phyloP scores from a whole-genome alignment of 1,140 invertebrate genomes.

The Microplitis demolitor region DNA sequence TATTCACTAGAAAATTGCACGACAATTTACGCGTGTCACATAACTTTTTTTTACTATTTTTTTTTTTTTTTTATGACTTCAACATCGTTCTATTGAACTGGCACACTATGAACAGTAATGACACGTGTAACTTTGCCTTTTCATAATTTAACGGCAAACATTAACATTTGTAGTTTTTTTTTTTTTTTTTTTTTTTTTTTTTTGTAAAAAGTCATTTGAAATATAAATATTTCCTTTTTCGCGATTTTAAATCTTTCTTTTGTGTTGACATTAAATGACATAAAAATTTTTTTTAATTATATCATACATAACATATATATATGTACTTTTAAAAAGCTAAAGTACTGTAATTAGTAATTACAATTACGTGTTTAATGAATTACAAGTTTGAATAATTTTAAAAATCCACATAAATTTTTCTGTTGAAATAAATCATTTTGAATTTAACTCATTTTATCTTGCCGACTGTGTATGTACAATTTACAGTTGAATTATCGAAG shows the following conservation, averaged over 20 bases:
- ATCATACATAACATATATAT: too few relatives aligned
- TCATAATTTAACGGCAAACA: not conserved
- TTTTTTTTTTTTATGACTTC: not conserved
- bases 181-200: not conserved
- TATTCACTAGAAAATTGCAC: not conserved
- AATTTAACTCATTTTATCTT: slow-evolving; percentile 10
- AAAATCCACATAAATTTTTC: not conserved
- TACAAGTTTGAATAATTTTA: not conserved
- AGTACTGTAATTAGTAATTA: too few relatives aligned
- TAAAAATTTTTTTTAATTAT: too few relatives aligned
- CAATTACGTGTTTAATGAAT: not conserved
- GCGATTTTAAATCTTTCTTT: not conserved
- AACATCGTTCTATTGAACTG: not conserved
- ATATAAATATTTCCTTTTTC: not conserved
- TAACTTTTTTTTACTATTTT: not conserved
- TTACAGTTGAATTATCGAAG: slow-evolving; percentile 1
- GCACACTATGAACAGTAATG: not conserved
- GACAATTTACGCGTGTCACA: too few relatives aligned
- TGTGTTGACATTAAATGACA: too few relatives aligned
- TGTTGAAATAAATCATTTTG: not conserved
- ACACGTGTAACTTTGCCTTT: not conserved
- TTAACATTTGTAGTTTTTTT: not conserved
- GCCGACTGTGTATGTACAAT: not conserved
- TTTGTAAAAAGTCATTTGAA: not conserved
- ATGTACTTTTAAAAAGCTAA: too few relatives aligned